Evolutionary conservation across 2,113 vertebrate genomes (phyloP).

Genomic region (Anthoscopus minutus): DNA sequence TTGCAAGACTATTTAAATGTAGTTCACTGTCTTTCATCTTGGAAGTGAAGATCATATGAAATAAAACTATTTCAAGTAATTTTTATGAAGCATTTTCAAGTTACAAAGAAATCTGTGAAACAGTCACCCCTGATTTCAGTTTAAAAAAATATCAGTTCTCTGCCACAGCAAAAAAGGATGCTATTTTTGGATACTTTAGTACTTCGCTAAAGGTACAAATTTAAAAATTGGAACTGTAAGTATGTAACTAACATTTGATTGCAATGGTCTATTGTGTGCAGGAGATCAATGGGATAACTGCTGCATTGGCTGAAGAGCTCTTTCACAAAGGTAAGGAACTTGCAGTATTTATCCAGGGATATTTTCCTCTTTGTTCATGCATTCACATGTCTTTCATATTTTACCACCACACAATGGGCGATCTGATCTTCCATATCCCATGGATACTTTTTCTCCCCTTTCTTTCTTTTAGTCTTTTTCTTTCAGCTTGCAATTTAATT

Average conservation of each 20-base stretch:
- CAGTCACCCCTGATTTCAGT: background rate
- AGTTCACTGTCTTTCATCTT: background rate
- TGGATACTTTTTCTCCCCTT: background rate
- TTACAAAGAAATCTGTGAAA: background rate
- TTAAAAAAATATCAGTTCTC: background rate
- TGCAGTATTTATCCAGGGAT: background rate
- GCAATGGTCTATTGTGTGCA: slow-evolving; percentile 50
- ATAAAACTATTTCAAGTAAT: background rate
- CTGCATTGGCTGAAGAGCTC: slow-evolving; percentile 89
- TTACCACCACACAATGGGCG: background rate
- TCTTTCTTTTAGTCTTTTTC: background rate
- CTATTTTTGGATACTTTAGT: too few species aligned
- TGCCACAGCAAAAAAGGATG: background rate
- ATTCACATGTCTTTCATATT: background rate
- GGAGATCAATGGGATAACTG: slow-evolving; percentile 94
- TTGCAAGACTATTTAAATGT: background rate
- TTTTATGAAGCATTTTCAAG: background rate
- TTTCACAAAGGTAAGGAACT: slow-evolving; percentile 87
- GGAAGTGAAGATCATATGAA: background rate
- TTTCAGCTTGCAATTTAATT: background rate
- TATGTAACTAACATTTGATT: background rate
- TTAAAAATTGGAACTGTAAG: background rate
- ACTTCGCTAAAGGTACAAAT: background rate
- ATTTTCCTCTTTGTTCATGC: background rate
- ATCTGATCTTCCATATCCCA: background rate